Base-by-base conservation (phyloP, 2,797 vertebrate genomes). In the Channallabes apus region DNA sequence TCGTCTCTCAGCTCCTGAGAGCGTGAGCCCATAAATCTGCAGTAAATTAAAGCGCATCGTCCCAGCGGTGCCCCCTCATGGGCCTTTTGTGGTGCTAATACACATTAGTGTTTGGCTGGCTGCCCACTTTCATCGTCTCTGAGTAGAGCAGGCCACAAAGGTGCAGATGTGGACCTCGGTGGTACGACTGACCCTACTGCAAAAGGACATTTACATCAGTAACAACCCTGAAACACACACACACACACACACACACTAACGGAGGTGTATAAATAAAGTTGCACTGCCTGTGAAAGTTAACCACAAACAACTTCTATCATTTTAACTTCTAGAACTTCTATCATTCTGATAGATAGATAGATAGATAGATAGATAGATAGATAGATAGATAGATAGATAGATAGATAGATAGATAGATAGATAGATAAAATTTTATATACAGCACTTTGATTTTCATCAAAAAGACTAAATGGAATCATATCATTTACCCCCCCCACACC, bases 1-100 rank as follows among this genome's bases (percentile, higher is more conserved):
- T 41, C 77, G 77, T 64, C 77, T 64, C 77, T 62, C 24, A 24
- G 35, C 77, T 80, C 59, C 38, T 83, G 88, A 88, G 87, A 82
- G 93, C 94, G 86, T 93, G 94, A 91, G 93, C 90, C 89, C 92
- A 96, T 97, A 97, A 97, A 96, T 96, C 96, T 97, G 94, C 92
- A 93, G 94, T 94, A 95, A 96, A 96, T 97, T 93, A 96, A 95
- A 96, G 94, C 94, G 93, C 92, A 94, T 94, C 93, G 93, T 94
- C 87, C 90, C 88, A 92, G 89, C 51, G 17, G 82, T 80, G 88
- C 89, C 91, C 93, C 92, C 82, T 93, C 75, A 41, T 27, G 1
- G 0, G 24, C 88, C 88, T 93, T 96, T 96, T 96, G 94, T 96
- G 95, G 95, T 96, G 95, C 90, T 95, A 96, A 97, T 95, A 92